Conservation (phyloP, 2,113 vertebrate genomes). For the Isurus oxyrinchus region DNA sequence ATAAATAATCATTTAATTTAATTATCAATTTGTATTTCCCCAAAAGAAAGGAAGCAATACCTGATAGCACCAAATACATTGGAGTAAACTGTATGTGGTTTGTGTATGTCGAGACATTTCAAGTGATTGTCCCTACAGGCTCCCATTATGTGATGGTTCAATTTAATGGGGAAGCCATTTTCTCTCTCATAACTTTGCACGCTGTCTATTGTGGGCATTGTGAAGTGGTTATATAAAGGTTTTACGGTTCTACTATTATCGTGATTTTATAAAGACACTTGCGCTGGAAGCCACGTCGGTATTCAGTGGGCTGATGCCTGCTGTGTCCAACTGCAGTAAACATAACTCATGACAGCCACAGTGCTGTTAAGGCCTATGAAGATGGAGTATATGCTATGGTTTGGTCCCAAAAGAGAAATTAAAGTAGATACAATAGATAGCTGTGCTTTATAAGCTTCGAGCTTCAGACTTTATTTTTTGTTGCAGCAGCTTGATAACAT, state of each 20-base stretch:
- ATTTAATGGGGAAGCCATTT: not conserved
- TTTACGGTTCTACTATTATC: not conserved
- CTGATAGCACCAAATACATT: not conserved
- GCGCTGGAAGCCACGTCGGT: not conserved
- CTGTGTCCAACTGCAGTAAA: slow-evolving; percentile 23
- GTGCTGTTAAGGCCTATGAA: not conserved
- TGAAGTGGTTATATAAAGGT: not conserved
- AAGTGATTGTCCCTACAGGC: not conserved
- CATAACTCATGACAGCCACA: not conserved
- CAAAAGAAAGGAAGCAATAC: not conserved
- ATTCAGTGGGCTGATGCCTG: not conserved
- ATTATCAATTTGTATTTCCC: not conserved
- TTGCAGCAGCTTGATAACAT: not conserved
- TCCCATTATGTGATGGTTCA: not conserved
- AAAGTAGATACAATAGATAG: not conserved
- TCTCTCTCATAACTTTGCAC: not conserved
- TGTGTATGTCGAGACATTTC: not conserved
- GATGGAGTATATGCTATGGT: slow-evolving; percentile 16
- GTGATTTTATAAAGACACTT: not conserved
- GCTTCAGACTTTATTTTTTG: not conserved
- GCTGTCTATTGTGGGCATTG: not conserved
- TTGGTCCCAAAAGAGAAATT: slow-evolving; percentile 1
- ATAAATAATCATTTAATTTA: not conserved
- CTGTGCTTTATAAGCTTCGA: not conserved
- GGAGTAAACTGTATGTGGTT: not conserved